Conservation (phyloP, 2,113 vertebrate genomes). For the Orthonyx spaldingii region DNA sequence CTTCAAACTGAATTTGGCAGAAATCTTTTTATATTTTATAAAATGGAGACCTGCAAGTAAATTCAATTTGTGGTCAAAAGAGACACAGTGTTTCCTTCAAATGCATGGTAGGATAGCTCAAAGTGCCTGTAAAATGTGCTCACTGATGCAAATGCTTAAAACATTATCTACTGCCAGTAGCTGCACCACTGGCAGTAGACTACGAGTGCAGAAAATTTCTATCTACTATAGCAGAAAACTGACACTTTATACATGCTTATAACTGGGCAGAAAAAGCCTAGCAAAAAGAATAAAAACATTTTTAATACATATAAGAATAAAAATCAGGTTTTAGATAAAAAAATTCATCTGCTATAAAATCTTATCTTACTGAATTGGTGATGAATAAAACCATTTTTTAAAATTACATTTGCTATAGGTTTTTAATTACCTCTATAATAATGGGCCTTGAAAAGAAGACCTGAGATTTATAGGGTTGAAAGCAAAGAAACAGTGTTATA, state of each 20-base stretch:
- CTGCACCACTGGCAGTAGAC: constrained; percentile 57
- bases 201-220: constrained; percentile 54
- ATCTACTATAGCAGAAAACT: constrained; percentile 62
- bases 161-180: constrained; percentile 56
- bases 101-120: constrained; percentile 42
- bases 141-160: constrained; percentile 57
- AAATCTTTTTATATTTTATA: constrained; percentile 8
- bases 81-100: constrained; percentile 40
- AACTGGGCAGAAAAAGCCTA: constrained; percentile 16
- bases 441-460: not conserved
- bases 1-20: not conserved
- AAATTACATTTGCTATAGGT: not conserved
- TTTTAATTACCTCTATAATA: not conserved
- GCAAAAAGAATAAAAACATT: constrained; percentile 23
- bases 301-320: not conserved
- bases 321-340: constrained; percentile 8
- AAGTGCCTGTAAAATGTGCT: constrained; percentile 61
- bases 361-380: not conserved
- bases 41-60: constrained; percentile 29
- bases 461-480: not conserved
- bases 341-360: not conserved
- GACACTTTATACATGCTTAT: constrained; percentile 25
- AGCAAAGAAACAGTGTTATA: not conserved
- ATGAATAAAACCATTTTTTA: not conserved
- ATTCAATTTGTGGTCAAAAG: constrained; percentile 37